Conservation (phyloP, 2,113 vertebrate species). For the Cyprinodon variegatus region DNA sequence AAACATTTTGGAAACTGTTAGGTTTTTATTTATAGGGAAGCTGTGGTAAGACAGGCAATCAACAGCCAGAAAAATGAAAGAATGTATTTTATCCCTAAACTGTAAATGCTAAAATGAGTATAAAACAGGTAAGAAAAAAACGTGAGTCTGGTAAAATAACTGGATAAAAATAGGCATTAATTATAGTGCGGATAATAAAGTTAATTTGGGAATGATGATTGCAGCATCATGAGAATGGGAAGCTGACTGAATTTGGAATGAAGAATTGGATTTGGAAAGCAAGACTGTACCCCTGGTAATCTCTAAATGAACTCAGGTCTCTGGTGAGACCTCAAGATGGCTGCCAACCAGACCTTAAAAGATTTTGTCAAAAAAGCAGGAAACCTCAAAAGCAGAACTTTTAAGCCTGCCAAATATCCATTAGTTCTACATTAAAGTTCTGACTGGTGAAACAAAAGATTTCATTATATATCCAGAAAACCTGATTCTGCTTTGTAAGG, state of each 20-base stretch:
- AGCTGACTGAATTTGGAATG: neutral
- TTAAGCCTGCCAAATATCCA: neutral
- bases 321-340: neutral
- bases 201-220: neutral
- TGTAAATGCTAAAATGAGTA: too few species aligned
- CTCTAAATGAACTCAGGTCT: conserved; percentile 1
- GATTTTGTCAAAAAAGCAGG: neutral
- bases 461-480: neutral
- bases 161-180: neutral
- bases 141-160: neutral
- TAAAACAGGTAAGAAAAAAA: too few species aligned
- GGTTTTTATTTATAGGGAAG: neutral
- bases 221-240: too few species aligned
- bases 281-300: too few species aligned
- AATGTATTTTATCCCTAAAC: too few species aligned
- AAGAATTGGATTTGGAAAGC: neutral
- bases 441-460: neutral
- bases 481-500: neutral
- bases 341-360: neutral
- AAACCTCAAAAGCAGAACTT: neutral
- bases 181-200: neutral
- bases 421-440: neutral
- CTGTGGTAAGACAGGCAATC: neutral
- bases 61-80: too few species aligned
- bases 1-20: neutral